Conservation (phyloP, 2,888 invertebrate species). For the Cenopis cana region DNA sequence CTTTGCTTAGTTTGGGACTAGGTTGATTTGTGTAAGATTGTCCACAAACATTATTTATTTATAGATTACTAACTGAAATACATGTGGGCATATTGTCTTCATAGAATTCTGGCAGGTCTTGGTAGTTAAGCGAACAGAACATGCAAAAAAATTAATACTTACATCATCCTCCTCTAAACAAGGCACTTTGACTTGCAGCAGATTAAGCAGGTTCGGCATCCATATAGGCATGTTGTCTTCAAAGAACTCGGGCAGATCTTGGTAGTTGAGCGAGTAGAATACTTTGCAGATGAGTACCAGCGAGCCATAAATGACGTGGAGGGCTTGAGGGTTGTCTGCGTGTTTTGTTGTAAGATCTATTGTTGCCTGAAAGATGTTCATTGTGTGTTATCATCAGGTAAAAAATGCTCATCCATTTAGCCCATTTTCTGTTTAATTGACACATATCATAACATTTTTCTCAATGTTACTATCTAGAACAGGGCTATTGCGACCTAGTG, state of each 20-base stretch:
- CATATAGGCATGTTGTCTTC: conserved; percentile 98
- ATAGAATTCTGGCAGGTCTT: conserved; percentile 99
- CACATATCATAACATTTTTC: too few species aligned
- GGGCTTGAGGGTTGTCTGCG: conserved; percentile 90
- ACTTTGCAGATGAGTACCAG: conserved; percentile 96
- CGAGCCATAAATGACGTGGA: conserved; percentile 95
- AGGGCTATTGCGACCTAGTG: too few species aligned
- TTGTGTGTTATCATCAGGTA: background rate
- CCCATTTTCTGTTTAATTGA: too few species aligned
- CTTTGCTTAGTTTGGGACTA: too few species aligned
- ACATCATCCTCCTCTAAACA: conserved; percentile 86
- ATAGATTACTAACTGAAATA: too few species aligned
- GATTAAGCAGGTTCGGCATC: conserved; percentile 95
- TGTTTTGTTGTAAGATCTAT: conserved; percentile 92
- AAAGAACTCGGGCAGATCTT: conserved; percentile 99
- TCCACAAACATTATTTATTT: too few species aligned
- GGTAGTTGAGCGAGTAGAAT: conserved; percentile 98
- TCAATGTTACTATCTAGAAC: too few species aligned
- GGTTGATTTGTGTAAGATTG: too few species aligned
- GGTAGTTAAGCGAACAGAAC: conserved; percentile 95
- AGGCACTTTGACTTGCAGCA: conserved; percentile 92
- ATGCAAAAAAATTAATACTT: conserved; percentile 51
- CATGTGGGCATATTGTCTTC: conserved; percentile 87
- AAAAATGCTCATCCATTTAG: too few species aligned
- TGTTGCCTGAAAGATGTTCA: conserved; percentile 87